Conservation (phyloP, 2,797 vertebrate species). For the Tinamus major region DNA sequence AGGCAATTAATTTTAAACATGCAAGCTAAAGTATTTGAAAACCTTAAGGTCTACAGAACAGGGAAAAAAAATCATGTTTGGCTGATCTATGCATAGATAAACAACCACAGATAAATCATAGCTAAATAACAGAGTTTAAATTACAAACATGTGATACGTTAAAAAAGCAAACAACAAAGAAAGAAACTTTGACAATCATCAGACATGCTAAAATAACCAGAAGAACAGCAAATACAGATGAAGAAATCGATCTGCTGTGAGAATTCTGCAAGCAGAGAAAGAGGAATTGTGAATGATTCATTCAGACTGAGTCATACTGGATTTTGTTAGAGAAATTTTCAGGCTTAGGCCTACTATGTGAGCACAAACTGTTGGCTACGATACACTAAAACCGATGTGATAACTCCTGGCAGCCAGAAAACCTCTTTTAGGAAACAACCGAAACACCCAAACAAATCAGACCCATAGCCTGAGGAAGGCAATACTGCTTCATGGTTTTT, state of each 20-base stretch:
- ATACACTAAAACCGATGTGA: neutral
- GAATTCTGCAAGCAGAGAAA: conserved; percentile 1
- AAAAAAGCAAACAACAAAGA: neutral
- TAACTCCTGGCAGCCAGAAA: neutral
- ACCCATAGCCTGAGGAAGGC: neutral
- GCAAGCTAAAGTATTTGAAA: neutral
- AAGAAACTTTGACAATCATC: neutral
- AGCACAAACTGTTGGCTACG: conserved; percentile 31
- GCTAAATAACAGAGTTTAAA: neutral
- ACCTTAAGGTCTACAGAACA: neutral
- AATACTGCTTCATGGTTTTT: neutral
- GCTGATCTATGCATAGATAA: neutral
- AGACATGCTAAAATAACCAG: neutral
- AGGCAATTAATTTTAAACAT: neutral
- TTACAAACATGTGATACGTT: neutral
- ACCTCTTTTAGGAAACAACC: neutral
- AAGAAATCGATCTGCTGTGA: conserved; percentile 33
- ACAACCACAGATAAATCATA: neutral
- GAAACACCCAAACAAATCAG: neutral
- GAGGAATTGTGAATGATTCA: conserved; percentile 50
- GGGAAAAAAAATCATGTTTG: neutral
- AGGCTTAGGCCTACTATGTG: conserved; percentile 27
- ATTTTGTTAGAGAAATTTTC: conserved; percentile 50
- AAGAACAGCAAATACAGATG: neutral
- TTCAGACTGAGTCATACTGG: conserved; percentile 48